Conservation (phyloP, 2,888 invertebrate species). For the Cephus pulcher region DNA sequence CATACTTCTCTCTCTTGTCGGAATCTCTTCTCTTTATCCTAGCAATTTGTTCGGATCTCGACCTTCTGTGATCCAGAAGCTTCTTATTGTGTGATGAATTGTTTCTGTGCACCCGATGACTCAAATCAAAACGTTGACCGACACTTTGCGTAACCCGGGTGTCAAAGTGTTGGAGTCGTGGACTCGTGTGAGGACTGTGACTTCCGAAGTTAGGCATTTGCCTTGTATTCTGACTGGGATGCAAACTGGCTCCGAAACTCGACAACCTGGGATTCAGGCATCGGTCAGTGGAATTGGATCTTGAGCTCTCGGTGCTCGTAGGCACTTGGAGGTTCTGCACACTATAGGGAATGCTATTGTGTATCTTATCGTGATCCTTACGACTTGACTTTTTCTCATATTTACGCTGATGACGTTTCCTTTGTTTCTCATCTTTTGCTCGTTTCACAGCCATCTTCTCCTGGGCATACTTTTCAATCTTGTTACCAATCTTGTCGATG, state of each 20-base stretch:
- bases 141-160: slow-evolving; percentile 33
- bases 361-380: slow-evolving; percentile 31
- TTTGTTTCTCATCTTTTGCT: slow-evolving; percentile 49
- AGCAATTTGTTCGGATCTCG: slow-evolving; percentile 56
- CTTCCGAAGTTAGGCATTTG: slow-evolving; percentile 63
- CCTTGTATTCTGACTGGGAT: slow-evolving; percentile 61
- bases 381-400: slow-evolving; percentile 41
- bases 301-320: slow-evolving; percentile 59
- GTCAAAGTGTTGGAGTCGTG: slow-evolving; percentile 61
- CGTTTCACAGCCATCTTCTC: slow-evolving; percentile 44
- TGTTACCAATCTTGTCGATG: slow-evolving; percentile 52
- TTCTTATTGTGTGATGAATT: slow-evolving; percentile 53
- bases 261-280: slow-evolving; percentile 51
- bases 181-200: slow-evolving; percentile 59
- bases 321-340: slow-evolving; percentile 29
- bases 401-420: slow-evolving; percentile 50
- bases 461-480: slow-evolving; percentile 51
- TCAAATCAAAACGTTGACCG: slow-evolving; percentile 30
- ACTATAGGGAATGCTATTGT: slow-evolving; percentile 22
- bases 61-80: slow-evolving; percentile 56
- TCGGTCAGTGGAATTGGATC: slow-evolving; percentile 61
- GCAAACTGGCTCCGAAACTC: slow-evolving; percentile 56
- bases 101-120: slow-evolving; percentile 26
- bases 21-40: slow-evolving; percentile 47
- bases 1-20: slow-evolving; percentile 33